Conservation (phyloP, 2,888 invertebrate species). For the Erebia ligea region DNA sequence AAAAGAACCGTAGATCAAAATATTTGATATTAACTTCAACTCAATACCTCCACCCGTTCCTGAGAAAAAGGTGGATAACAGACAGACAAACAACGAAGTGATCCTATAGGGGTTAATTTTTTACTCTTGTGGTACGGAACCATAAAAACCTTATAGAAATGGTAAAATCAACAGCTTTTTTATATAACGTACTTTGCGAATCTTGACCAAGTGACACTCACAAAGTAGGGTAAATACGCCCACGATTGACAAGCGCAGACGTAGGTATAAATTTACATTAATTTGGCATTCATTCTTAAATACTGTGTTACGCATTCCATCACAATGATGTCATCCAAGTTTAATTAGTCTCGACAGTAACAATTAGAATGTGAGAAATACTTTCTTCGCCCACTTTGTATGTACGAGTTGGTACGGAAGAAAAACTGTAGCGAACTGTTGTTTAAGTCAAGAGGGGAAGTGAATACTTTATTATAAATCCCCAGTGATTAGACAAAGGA, state of each 20-base stretch:
- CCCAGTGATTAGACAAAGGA: slow-evolving; percentile 20
- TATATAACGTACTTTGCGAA: neutral
- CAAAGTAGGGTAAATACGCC: slow-evolving; percentile 7
- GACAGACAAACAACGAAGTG: too few species aligned
- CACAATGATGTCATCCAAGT: slow-evolving; percentile 24
- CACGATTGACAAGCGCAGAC: slow-evolving; percentile 1
- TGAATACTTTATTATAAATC: slow-evolving; percentile 27
- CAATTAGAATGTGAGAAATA: slow-evolving; percentile 37
- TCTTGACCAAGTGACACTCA: slow-evolving; percentile 13
- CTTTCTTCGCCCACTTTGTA: slow-evolving; percentile 31
- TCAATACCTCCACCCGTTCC: too few species aligned
- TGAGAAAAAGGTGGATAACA: too few species aligned
- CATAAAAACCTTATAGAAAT: too few species aligned
- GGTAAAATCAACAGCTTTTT: neutral
- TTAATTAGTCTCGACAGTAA: slow-evolving; percentile 21
- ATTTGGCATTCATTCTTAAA: slow-evolving; percentile 18
- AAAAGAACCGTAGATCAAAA: too few species aligned
- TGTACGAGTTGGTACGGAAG: slow-evolving; percentile 24
- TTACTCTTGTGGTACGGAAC: too few species aligned
- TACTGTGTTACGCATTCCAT: slow-evolving; percentile 3
- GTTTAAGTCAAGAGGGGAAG: slow-evolving; percentile 34
- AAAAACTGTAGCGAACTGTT: slow-evolving; percentile 31
- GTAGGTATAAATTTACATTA: slow-evolving; percentile 15
- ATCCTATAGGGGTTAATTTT: too few species aligned
- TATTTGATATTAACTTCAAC: too few species aligned